phyloP scores from a whole-genome alignment of 1,140 invertebrate species.

The Drosophila athabasca region DNA sequence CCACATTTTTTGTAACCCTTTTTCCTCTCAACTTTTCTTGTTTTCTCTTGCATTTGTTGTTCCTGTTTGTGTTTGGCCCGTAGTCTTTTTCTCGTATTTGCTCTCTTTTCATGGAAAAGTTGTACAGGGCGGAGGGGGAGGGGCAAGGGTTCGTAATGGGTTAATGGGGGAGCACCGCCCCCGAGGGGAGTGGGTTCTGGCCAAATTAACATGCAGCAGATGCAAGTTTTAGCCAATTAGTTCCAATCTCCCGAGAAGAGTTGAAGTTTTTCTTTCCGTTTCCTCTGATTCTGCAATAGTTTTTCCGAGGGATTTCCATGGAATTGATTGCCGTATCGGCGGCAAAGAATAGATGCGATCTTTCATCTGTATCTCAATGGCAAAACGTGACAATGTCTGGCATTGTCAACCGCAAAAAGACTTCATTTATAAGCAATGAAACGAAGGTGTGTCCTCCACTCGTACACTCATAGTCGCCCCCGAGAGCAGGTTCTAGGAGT shows the following conservation, averaged over 20 bases:
- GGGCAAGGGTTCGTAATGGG: too few species aligned
- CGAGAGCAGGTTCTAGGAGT: slow-evolving; percentile 17
- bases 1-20: not conserved
- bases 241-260: slow-evolving; percentile 58
- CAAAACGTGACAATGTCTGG: slow-evolving; percentile 66
- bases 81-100: slow-evolving; percentile 56
- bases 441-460: slow-evolving; percentile 60
- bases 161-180: too few species aligned
- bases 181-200: slow-evolving; percentile 9
- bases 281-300: slow-evolving; percentile 1
- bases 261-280: slow-evolving; percentile 30
- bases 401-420: slow-evolving; percentile 50
- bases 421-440: slow-evolving; percentile 56
- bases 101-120: slow-evolving; percentile 61
- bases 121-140: not conserved
- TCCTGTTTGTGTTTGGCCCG: slow-evolving; percentile 47
- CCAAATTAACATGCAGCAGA: slow-evolving; percentile 76
- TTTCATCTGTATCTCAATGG: slow-evolving; percentile 44
- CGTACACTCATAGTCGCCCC: not conserved
- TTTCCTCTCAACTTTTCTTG: not conserved
- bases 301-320: slow-evolving; percentile 57
- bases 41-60: slow-evolving; percentile 16
- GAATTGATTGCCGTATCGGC: slow-evolving; percentile 36
- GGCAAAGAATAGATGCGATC: slow-evolving; percentile 7
- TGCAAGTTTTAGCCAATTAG: slow-evolving; percentile 78